Evolutionary conservation across 2,113 vertebrate species (phyloP).

Genomic region (Scomber scombrus): DNA sequence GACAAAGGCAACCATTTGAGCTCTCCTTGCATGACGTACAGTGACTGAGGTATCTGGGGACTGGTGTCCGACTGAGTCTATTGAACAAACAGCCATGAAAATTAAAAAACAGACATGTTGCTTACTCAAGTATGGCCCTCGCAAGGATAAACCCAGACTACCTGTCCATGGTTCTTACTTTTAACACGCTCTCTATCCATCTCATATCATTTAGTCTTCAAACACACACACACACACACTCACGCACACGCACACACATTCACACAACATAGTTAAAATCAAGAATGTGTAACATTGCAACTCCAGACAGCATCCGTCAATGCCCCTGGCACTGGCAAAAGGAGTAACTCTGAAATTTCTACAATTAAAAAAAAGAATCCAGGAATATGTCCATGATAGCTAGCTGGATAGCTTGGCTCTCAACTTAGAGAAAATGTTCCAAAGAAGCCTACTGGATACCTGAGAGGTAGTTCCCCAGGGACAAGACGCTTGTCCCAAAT

Average conservation of each 20-base stretch:
- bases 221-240: not conserved
- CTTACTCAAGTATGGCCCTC: conserved; percentile 80
- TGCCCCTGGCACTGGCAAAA: conserved; percentile 77
- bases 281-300: conserved; percentile 82
- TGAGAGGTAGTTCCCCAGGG: conserved; percentile 83
- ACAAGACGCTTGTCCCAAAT: conserved; percentile 73
- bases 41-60: conserved; percentile 82
- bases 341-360: conserved; percentile 76
- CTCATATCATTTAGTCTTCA: conserved; percentile 42
- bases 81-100: conserved; percentile 64
- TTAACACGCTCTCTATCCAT: conserved; percentile 43
- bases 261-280: conserved; percentile 55
- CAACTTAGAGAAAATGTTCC: conserved; percentile 75
- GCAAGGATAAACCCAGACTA: conserved; percentile 60
- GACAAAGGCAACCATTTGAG: conserved; percentile 82
- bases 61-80: conserved; percentile 72
- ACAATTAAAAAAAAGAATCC: conserved; percentile 64
- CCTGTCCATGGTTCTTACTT: conserved; percentile 57
- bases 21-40: conserved; percentile 79
- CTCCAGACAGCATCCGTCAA: conserved; percentile 77
- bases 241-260: not conserved
- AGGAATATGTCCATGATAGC: conserved; percentile 77
- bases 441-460: conserved; percentile 82
- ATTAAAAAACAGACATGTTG: conserved; percentile 76
- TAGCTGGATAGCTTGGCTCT: conserved; percentile 77